These are phyloP conservation scores for Xylota sylvarum DNA, from an alignment of 2,888 invertebrate species.

Conservation along the genomic window DNA sequence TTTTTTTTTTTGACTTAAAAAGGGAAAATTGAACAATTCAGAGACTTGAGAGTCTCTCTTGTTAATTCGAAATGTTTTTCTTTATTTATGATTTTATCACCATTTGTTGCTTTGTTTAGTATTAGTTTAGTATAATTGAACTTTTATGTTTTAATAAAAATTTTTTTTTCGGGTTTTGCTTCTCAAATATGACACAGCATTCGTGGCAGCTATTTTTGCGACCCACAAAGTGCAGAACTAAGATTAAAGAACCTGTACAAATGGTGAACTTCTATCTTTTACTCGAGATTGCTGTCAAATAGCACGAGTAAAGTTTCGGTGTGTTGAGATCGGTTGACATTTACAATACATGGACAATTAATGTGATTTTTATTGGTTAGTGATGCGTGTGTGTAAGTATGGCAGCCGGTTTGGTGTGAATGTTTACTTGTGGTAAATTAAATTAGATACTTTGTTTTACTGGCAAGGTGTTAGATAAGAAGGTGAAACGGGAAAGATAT, in stretches of 20 bases:
- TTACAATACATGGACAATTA: background rate
- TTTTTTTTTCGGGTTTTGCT: slow-evolving; percentile 13
- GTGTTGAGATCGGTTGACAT: slow-evolving; percentile 13
- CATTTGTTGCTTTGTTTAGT: slow-evolving; percentile 40
- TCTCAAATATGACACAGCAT: slow-evolving; percentile 66
- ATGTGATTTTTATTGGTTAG: background rate
- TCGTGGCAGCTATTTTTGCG: slow-evolving; percentile 73
- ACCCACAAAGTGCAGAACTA: slow-evolving; percentile 68
- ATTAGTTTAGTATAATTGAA: slow-evolving; percentile 25
- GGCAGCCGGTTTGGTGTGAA: slow-evolving; percentile 5
- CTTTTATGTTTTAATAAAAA: slow-evolving; percentile 30
- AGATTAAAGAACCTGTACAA: slow-evolving; percentile 56
- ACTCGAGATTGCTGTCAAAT: slow-evolving; percentile 42
- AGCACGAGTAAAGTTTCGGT: background rate
- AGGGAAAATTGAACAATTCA: slow-evolving; percentile 40
- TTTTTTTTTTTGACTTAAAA: slow-evolving; percentile 5
- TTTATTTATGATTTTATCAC: slow-evolving; percentile 21
- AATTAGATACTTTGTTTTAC: background rate
- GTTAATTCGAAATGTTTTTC: slow-evolving; percentile 10
- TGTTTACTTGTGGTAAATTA: background rate
- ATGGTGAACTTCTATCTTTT: slow-evolving; percentile 48
- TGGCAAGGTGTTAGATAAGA: background rate
- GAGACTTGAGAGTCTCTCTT: slow-evolving; percentile 31
- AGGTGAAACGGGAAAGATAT: too few species aligned
- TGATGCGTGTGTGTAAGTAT: background rate